phyloP scores from a whole-genome alignment of 2,797 vertebrate species.

The Ibycter americanus region DNA sequence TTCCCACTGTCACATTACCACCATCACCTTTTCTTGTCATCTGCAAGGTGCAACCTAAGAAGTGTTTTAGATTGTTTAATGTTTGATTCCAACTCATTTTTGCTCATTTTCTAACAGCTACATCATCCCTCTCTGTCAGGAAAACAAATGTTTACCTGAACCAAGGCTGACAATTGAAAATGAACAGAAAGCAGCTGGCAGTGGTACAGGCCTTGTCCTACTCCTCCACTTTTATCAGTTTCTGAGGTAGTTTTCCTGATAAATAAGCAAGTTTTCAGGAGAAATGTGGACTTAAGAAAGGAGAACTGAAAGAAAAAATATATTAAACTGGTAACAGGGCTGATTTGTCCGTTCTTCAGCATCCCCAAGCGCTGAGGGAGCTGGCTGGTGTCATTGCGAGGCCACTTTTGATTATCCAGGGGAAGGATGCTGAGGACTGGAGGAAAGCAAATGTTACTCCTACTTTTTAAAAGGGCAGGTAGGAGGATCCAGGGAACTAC shows the following conservation, averaged over 20 bases:
- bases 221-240: background rate
- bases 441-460: no score
- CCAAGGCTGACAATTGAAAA: background rate
- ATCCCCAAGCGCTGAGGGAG: no score
- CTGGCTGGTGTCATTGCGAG: no score
- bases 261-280: background rate
- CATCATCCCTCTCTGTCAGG: background rate
- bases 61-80: background rate
- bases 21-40: background rate
- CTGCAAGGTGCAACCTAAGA: background rate
- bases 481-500: no score
- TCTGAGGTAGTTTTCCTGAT: background rate
- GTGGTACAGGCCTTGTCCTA: background rate
- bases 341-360: background rate
- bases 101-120: background rate
- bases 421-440: no score
- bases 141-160: background rate
- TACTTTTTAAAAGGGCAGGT: no score
- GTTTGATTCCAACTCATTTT: background rate
- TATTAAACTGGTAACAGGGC: background rate
- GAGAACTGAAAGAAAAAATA: background rate
- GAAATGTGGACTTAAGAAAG: background rate
- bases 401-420: no score
- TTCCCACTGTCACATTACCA: background rate
- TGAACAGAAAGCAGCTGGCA: background rate